Conservation (phyloP, 2,888 invertebrate species). For the Tetranychus piercei region DNA sequence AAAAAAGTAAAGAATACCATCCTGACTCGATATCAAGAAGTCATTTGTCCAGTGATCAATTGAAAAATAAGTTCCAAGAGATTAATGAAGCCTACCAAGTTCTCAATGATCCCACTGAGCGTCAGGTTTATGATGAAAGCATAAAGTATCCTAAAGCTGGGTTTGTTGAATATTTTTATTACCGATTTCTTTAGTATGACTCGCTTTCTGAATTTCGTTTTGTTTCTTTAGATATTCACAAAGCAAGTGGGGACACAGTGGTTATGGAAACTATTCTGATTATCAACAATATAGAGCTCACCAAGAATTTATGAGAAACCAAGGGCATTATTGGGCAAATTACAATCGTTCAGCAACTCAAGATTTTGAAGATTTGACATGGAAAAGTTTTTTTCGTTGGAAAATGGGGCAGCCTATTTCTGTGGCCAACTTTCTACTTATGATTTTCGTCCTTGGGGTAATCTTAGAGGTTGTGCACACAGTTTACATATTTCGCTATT, state of each 20-base stretch:
- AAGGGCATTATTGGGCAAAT: not conserved
- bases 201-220: not conserved
- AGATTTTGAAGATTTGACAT: not conserved
- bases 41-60: not conserved
- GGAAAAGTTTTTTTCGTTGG: not conserved
- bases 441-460: not conserved
- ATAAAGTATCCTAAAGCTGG: not conserved
- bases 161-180: not conserved
- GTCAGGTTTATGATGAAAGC: constrained; percentile 3
- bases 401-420: not conserved
- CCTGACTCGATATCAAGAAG: not conserved
- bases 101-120: not conserved
- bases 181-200: not conserved
- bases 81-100: constrained; percentile 4
- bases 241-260: not conserved
- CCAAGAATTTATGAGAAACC: not conserved
- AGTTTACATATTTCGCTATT: not conserved
- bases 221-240: not conserved
- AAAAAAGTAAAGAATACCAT: constrained; percentile 1
- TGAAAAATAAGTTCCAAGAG: constrained; percentile 4
- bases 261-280: not conserved
- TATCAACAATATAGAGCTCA: not conserved
- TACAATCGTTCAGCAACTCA: not conserved
- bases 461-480: not conserved
- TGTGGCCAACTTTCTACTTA: not conserved